These are phyloP conservation scores for Erethizon dorsatum DNA, from an alignment of 2,797 vertebrate species.

Conservation along the genomic window DNA sequence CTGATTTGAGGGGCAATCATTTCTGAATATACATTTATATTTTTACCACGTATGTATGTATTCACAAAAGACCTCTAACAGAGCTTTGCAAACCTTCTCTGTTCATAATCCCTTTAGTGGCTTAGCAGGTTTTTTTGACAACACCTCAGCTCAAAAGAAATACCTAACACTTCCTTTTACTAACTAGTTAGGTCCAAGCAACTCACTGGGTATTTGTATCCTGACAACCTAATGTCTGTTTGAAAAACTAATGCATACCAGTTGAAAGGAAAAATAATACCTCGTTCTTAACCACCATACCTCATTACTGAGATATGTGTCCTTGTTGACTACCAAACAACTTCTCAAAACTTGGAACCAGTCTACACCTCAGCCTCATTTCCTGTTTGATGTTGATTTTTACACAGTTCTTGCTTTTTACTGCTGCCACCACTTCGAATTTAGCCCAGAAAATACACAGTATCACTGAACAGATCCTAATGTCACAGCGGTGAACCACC, in stretches of 20 bases:
- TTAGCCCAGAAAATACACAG: background rate
- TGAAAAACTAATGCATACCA: background rate
- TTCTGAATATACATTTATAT: background rate
- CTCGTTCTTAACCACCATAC: background rate
- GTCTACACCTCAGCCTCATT: background rate
- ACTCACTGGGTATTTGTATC: background rate
- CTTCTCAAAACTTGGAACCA: background rate
- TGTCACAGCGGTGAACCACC: rapidly evolving
- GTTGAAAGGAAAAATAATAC: background rate
- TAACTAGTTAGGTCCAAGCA: background rate
- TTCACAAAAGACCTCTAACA: background rate
- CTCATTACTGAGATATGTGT: background rate
- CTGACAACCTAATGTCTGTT: background rate
- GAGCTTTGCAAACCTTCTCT: background rate
- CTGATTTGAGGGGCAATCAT: background rate
- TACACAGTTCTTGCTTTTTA: background rate
- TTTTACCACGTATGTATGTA: background rate
- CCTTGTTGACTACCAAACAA: background rate
- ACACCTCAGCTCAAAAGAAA: background rate
- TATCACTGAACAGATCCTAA: background rate
- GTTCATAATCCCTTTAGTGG: background rate
- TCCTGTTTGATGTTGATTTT: background rate
- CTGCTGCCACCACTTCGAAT: background rate
- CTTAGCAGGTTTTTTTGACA: background rate
- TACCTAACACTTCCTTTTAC: background rate